Base-by-base conservation (phyloP, 2,888 invertebrate genomes). In the Sinopyrophorus schimmeli region DNA sequence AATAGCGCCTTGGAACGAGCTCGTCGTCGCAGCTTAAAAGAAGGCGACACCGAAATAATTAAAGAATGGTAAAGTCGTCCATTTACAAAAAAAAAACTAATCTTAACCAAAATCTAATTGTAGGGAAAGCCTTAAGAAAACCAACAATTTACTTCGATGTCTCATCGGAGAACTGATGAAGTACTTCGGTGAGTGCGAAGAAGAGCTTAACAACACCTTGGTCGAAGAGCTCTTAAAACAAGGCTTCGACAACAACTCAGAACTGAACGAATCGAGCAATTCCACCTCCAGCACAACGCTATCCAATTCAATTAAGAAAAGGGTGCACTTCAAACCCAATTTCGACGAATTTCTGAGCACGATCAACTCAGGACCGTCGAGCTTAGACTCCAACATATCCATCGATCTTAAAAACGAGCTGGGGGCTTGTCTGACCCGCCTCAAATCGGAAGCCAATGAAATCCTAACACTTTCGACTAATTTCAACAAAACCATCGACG, bases 121-220 rank as follows among this genome's bases (percentile, higher is more conserved):
- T 66, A 85, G 88, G 48, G 86, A 89, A 71, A 80, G 77, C 26
- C 69, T 88, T 48, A 81, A 81, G 52, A 83, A 82, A 53, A 78
- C 85, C 39, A 84, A 85, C 16, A 71, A 76, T 34, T 81, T 81
- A 23, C 76, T 89, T 42, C 82, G 85, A 58, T 78, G 79, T 54
- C 78, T 84, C 17, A 77, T 90, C 48, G 75, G 79, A 1, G 86
- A 88, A 67, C 72, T 90, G 62, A 80, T 86, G 30, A 83, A 83
- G 65, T 89, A 87, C 71, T 86, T 88, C 65, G 81, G 80, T 4
- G 76, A 81, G 57, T 89, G 88, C 35, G 90, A 90, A 69, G 86
- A 87, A 66, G 89, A 89, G 70, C 75, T 90, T 23, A 89, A 88
- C 73, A 82, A 81, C 57, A 87, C 87, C 7, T 73, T 90, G 34